Evolutionary conservation across 2,113 vertebrate species (phyloP).

Genomic region (Zapornia atra): DNA sequence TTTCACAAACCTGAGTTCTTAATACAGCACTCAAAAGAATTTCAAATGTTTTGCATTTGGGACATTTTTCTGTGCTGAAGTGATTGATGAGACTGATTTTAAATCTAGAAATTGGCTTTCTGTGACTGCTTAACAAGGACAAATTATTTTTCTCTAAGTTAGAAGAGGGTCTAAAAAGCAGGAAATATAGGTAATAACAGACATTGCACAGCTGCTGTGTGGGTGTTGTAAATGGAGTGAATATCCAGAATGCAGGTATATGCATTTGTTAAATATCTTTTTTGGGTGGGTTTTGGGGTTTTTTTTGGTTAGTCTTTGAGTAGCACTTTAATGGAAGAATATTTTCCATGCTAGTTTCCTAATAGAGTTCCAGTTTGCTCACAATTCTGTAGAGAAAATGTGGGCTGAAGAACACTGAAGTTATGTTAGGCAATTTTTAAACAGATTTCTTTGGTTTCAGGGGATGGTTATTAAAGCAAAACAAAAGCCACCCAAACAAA

Average conservation of each 20-base stretch:
- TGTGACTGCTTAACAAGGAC: slow-evolving; percentile 37
- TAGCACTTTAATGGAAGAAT: background rate
- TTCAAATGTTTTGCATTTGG: background rate
- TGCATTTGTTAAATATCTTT: background rate
- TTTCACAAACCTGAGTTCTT: background rate
- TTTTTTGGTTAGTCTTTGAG: background rate
- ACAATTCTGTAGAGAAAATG: background rate
- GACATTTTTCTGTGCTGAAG: background rate
- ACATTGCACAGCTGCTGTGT: slow-evolving; percentile 9
- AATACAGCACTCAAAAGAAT: background rate
- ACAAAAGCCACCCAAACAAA: background rate
- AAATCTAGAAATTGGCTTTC: background rate
- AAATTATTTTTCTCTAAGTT: slow-evolving; percentile 14
- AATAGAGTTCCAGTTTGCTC: background rate
- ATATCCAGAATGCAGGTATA: background rate
- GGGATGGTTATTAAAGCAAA: background rate
- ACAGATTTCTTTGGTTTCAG: background rate
- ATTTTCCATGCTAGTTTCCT: background rate
- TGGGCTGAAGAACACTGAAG: background rate
- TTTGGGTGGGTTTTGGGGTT: background rate
- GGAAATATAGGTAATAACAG: slow-evolving; percentile 10
- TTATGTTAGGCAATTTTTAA: background rate
- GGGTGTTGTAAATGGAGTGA: background rate
- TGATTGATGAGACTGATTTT: slow-evolving; percentile 14
- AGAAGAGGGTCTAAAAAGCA: background rate